phyloP scores from a whole-genome alignment of 2,888 invertebrate species.

The Drosophila tripunctata region DNA sequence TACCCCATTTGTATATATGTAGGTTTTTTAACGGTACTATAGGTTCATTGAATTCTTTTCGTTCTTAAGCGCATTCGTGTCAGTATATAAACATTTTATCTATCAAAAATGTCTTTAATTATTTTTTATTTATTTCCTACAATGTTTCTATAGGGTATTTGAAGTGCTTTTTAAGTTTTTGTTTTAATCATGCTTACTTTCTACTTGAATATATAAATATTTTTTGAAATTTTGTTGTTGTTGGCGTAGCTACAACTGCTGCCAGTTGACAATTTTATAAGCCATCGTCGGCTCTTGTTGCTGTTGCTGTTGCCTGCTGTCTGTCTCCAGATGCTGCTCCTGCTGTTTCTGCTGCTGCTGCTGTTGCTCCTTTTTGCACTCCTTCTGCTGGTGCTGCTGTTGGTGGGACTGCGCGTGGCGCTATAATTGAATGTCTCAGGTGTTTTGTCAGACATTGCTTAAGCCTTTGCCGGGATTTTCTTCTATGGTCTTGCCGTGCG shows the following conservation, averaged over 20 bases:
- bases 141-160: slow-evolving; percentile 16
- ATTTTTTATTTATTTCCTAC: not conserved
- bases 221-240: slow-evolving; percentile 31
- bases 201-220: slow-evolving; percentile 10
- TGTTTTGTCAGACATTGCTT: slow-evolving; percentile 83
- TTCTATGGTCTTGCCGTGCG: slow-evolving; percentile 17
- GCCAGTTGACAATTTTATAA: slow-evolving; percentile 73
- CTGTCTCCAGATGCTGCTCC: slow-evolving; percentile 9
- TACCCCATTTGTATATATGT: no score
- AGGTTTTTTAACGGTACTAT: no score
- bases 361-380: slow-evolving; percentile 4
- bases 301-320: slow-evolving; percentile 18
- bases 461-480: slow-evolving; percentile 83
- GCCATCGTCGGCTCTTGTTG: slow-evolving; percentile 40
- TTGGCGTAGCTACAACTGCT: slow-evolving; percentile 9
- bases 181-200: slow-evolving; percentile 9
- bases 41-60: no score
- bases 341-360: not conserved
- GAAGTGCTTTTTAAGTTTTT: not conserved
- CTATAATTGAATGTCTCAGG: slow-evolving; percentile 83
- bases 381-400: slow-evolving; percentile 3
- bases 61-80: no score
- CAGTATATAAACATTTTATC: no score
- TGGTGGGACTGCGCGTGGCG: slow-evolving; percentile 50
- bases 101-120: no score